These are phyloP conservation scores for Alces alces DNA, from an alignment of 2,113 vertebrate genomes.

Conservation along the genomic window DNA sequence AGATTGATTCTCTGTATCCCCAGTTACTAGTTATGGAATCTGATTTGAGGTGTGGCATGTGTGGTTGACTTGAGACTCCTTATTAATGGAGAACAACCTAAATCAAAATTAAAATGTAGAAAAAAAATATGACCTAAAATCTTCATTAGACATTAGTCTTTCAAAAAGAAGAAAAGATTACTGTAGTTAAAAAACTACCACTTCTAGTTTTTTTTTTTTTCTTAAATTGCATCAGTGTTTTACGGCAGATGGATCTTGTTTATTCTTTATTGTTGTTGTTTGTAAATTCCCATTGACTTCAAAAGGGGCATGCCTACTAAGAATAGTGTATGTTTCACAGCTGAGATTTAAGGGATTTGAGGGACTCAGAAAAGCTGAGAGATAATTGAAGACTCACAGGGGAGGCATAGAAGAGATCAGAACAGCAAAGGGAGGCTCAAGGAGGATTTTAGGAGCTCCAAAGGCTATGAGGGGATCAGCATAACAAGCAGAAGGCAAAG, in stretches of 20 bases:
- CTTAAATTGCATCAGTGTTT: constrained; percentile 16
- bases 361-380: constrained; percentile 70
- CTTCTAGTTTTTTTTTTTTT: not conserved
- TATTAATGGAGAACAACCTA: constrained; percentile 13
- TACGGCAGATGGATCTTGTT: constrained; percentile 36
- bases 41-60: not conserved
- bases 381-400: constrained; percentile 72
- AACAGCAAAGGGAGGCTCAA: constrained; percentile 72
- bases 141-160: constrained; percentile 2
- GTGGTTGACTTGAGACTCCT: constrained; percentile 2
- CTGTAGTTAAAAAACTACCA: not conserved
- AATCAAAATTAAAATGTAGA: constrained; percentile 62
- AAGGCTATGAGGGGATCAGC: constrained; percentile 69
- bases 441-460: constrained; percentile 66
- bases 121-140: constrained; percentile 4
- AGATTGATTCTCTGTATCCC: constrained; percentile 15
- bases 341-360: constrained; percentile 74
- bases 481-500: constrained; percentile 50
- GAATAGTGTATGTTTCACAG: constrained; percentile 64
- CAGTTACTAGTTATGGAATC: constrained; percentile 6
- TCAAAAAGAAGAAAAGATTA: not conserved
- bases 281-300: constrained; percentile 72
- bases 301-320: constrained; percentile 47
- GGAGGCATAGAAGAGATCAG: constrained; percentile 68
- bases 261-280: constrained; percentile 64